Percentiles rank a stretch among this genome's conserved stretches.
phyloP scores from a whole-genome alignment of 2,797 vertebrate genomes.

The Cottoperca gobio region DNA sequence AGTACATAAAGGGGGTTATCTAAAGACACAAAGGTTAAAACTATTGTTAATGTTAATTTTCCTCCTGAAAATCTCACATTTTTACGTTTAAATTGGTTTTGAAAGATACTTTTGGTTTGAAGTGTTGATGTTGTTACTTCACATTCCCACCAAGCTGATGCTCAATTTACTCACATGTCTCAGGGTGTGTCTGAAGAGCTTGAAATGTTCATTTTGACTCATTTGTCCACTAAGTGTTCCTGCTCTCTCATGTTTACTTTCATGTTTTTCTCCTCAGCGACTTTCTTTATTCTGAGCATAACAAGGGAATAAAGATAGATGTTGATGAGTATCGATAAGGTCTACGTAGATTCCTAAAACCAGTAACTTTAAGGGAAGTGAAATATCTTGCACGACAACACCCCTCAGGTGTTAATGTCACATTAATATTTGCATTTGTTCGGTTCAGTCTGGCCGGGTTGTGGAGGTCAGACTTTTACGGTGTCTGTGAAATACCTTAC shows the following conservation, averaged over 20 bases:
- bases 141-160: background rate
- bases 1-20: background rate
- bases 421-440: background rate
- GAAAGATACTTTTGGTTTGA: background rate
- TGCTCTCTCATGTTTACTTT: background rate
- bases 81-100: background rate
- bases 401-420: background rate
- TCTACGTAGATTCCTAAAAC: background rate
- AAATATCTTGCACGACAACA: background rate
- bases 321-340: background rate
- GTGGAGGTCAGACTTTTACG: background rate
- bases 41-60: background rate
- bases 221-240: background rate
- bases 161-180: background rate
- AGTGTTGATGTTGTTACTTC: background rate
- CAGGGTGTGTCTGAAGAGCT: conserved; percentile 18
- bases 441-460: background rate
- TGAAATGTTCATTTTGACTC: background rate
- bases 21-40: background rate
- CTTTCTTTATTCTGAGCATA: background rate
- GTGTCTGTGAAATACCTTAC: background rate
- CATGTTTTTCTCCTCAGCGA: background rate
- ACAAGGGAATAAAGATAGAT: background rate
- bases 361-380: background rate
- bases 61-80: background rate